Base-by-base conservation (phyloP, 1,140 invertebrate genomes). In the Yoshiicerus persimilis region DNA sequence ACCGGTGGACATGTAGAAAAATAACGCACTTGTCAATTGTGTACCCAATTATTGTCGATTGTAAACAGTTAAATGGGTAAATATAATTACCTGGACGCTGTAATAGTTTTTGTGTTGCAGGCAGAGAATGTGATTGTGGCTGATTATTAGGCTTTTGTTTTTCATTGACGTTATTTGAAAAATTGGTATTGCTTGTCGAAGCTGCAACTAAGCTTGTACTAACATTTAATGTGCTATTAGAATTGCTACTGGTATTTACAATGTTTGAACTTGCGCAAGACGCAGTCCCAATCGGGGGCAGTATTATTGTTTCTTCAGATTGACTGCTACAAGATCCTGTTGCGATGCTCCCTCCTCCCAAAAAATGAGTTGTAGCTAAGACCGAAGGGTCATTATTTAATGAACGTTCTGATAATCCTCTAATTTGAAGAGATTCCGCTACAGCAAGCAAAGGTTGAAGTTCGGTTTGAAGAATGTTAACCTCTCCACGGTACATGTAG, bases 401-500 rank as follows among this genome's bases (percentile, higher is more conserved):
- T 0, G 39, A 62, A 47, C 13, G 34, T 38, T 80, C 75, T 13
- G 32, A 36, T 20, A 90, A 38, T 27, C 90, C 88, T 66, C 85
- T 70, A 25, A 90, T 89, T 41, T 90, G 84, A 56, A 90, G 86
- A 20, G 88, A 86, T 56, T 90, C 84, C 34, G 90, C 90, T 23
- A 87, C 86, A 34, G 84, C 85, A n/a, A 90, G 39, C 27, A 90
- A 88, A 41, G 84, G 87, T 34, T 87, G 80, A 41, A 90, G 84
- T 87, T 89, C 66, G 4, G 88, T 86, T 62, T 88, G 66, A 66
- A 64, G 88, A 11, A 90, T 75, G 39, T 77, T 89, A 8, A 90
- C 86, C 66, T 90, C 87, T 16, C 90, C 90, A 23, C 86, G 25
- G 36, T 90, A 89, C 90, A 90, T 90, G 62, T 89, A 89, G 34